Conservation (phyloP, 2,113 vertebrate genomes). For the Dolichallabes microphthalmus region DNA sequence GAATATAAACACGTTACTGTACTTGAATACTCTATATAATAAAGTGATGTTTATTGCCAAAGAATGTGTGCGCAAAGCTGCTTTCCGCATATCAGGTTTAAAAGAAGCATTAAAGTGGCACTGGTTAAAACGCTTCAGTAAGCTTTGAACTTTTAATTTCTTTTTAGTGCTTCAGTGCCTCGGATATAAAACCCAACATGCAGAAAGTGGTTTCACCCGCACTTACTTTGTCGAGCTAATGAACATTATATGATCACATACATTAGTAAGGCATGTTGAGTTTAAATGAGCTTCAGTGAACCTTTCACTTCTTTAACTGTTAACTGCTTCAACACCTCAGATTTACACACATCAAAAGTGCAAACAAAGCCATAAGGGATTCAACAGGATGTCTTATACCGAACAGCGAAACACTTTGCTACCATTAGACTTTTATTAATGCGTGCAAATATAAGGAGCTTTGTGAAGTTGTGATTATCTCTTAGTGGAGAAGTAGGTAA, state of each 20-base stretch:
- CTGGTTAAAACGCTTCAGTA: background rate
- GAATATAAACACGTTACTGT: background rate
- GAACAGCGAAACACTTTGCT: background rate
- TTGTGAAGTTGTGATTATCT: background rate
- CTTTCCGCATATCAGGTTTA: background rate
- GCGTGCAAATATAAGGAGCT: background rate
- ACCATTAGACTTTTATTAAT: background rate
- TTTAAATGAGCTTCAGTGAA: background rate
- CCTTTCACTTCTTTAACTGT: background rate
- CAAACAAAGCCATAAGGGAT: background rate
- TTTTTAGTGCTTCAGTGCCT: background rate
- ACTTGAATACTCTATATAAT: background rate
- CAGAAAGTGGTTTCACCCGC: slow-evolving; percentile 9
- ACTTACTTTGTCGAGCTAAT: background rate
- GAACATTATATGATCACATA: background rate
- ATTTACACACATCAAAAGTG: background rate
- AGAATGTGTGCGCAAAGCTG: background rate
- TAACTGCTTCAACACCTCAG: background rate
- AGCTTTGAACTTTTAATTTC: background rate
- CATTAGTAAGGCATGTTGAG: background rate
- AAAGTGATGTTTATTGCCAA: background rate
- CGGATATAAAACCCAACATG: background rate
- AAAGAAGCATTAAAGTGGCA: background rate
- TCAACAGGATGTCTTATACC: background rate
- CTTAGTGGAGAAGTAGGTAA: background rate